phyloP scores from a whole-genome alignment of 1,140 invertebrate species.

The Dufourea novaeangliae region DNA sequence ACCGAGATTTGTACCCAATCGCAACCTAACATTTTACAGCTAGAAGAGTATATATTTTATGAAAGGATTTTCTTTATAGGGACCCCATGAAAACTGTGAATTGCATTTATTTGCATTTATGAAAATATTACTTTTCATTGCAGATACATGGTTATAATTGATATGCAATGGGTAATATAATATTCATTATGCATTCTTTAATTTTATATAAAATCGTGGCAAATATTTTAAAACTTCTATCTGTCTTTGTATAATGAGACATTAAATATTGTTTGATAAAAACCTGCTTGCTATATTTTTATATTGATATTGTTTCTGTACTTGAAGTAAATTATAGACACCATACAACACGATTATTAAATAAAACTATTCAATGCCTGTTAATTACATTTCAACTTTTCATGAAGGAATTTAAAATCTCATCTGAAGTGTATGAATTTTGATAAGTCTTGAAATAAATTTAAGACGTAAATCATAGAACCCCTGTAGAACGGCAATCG shows the following conservation, averaged over 20 bases:
- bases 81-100: neutral
- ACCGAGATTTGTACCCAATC: conserved; percentile 5
- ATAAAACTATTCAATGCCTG: neutral
- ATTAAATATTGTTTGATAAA: neutral
- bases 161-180: neutral
- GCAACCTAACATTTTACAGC: neutral
- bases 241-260: too few species aligned
- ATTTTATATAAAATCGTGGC: neutral
- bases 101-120: conserved; percentile 11
- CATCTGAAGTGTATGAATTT: neutral
- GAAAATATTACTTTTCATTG: neutral
- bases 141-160: neutral
- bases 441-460: neutral
- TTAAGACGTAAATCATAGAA: neutral
- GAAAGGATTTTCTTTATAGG: conserved; percentile 13
- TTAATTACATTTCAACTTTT: too few species aligned
- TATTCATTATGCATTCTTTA: conserved; percentile 5
- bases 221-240: conserved; percentile 5
- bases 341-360: neutral
- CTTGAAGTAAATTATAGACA: neutral
- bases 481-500: neutral
- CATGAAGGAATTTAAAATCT: too few species aligned
- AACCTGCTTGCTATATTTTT: too few species aligned
- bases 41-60: conserved; percentile 28
- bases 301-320: neutral